Base-by-base conservation (phyloP, 2,797 vertebrate genomes). In the Yasuhikotakia modesta region DNA sequence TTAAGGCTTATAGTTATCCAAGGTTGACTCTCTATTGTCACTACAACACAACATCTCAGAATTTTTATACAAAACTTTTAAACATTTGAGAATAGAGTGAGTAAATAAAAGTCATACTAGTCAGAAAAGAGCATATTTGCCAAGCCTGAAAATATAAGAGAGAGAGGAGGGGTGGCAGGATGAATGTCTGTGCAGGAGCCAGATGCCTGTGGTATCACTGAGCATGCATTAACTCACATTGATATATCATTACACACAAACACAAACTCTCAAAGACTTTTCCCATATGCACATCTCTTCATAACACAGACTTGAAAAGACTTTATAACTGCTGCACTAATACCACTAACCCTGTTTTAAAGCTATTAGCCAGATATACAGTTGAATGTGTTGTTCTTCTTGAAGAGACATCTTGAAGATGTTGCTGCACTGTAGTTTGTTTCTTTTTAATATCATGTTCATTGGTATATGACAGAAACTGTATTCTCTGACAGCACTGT, bases 181-280 rank as follows among this genome's bases (percentile, higher is more conserved):
- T 43, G 39, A 32, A 27, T 16, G 43, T 22, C 21, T 68, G 53
- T 73, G 68, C 24, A 32, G 48, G 53, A 68, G 68, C 19, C 70
- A 69, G 55, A 65, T 52, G 45, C 45, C 57, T 71, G 58, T 43
- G 64, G 53, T 79, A 69, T 82, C 78, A 79, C 68, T 61, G 70
- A 76, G 50, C 2, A 16, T n/a, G 30, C 48, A 65, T 64, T 79
- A 68, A 75, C 58, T 68, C 73, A 46, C 66, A 57, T 65, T 50
- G n/a, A 76, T 67, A 64, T 76, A 57, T 79, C 50, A 79, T 79
- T 70, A 65, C 24, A 78, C 50, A 65, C 35, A 55, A 57, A 61
- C 48, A 35, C 50, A 60, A 43, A 52, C 16, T 76, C 82, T 86
- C 87, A 88, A 88, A 87, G 88, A 88, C 91, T 87, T 85, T 88